These are phyloP conservation scores for Cebus imitator DNA, from an alignment of 2,113 vertebrate genomes.

Conservation along the genomic window DNA sequence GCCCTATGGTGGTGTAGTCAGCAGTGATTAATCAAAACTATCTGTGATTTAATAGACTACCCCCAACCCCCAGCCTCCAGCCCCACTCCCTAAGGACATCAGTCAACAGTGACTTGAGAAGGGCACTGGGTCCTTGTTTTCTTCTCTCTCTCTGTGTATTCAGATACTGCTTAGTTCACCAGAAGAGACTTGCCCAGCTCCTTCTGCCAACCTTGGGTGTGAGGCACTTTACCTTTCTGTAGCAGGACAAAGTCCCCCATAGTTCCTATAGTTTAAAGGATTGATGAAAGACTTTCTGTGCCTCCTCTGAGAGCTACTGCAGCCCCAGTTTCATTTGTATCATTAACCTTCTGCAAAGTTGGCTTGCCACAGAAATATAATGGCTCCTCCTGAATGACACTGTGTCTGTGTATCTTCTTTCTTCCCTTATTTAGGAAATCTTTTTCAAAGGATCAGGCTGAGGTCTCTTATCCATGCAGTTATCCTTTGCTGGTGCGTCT, in stretches of 20 bases:
- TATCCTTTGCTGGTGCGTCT: background rate
- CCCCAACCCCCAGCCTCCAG: too few relatives aligned
- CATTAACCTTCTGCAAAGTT: background rate
- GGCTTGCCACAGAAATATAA: background rate
- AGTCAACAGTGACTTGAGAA: background rate
- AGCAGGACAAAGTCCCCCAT: background rate
- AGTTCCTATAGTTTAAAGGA: background rate
- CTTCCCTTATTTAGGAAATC: background rate
- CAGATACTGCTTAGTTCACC: background rate
- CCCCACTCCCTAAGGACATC: too few relatives aligned
- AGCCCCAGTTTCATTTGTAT: background rate
- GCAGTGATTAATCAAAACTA: background rate
- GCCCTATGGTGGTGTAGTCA: background rate
- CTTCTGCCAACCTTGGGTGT: background rate
- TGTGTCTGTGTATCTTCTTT: background rate
- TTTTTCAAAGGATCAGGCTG: background rate
- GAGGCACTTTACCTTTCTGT: background rate
- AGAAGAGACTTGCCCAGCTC: background rate
- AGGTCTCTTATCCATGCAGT: background rate
- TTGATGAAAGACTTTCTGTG: fast-evolving
- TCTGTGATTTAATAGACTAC: background rate
- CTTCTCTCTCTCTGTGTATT: background rate
- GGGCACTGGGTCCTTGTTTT: background rate
- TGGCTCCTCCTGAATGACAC: background rate
- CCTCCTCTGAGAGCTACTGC: background rate